Base-by-base conservation (phyloP, 2,888 invertebrate genomes). In the Ornithoptera priamus region DNA sequence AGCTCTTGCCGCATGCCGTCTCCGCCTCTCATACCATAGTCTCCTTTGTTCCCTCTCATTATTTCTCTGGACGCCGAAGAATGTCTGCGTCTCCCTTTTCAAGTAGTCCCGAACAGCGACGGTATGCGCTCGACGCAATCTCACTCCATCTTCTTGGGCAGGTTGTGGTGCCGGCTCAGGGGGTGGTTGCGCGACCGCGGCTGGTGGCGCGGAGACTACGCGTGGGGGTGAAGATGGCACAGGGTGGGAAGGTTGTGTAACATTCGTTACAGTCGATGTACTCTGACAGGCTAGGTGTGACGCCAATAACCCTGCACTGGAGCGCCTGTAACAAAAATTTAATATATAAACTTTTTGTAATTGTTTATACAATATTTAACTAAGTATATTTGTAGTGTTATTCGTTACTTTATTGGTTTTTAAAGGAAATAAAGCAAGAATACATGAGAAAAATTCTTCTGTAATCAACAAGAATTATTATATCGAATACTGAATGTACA, bases 21-120 rank as follows among this genome's bases (percentile, higher is more conserved):
- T 94, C 84, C 97, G 93, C 83, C 97, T 93, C 82, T 97, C 96
- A 80, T 95, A 92, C 97, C 97, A 97, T 83, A 95, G 87, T 81
- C 95, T 93, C 83, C 94, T 94, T 87, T 96, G 95, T 80, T 95
- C 94, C 78, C 94, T 94, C 84, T 96, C 96, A 77, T 95, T 95
- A 77, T 95, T 95, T 80, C 96, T 96, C 81, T 96, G 96, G 70
- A 97, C 95, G 24, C 97, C 97, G 85, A 97, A 97, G 89, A 97
- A 97, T 77, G 95, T 96, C 69, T 96, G 96, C 70, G 97, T 96
- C 85, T 97, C 96, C 76, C 95, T 94, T 83, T 95, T 96, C 81
- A 97, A 94, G 86, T 95, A 96, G 82, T 95, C 90, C 74, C 92
- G 83, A 63, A 92, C 91, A n/a, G 87, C 90, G 15, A 89, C 85